Conservation (phyloP, 2,888 invertebrate genomes). For the Fragum sueziense region DNA sequence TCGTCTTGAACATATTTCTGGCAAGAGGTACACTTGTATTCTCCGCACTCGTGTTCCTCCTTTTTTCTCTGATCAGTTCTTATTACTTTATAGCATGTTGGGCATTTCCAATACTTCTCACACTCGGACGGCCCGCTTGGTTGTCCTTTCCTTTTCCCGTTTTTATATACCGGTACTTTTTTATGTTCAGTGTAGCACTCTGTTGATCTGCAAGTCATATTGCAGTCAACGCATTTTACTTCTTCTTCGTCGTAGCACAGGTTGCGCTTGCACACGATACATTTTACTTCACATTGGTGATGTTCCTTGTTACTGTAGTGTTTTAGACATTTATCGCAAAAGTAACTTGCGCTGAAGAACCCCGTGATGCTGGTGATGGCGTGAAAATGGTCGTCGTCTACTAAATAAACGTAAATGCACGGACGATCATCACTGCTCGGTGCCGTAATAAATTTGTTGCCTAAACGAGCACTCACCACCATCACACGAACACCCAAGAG, state of each 20-base stretch:
- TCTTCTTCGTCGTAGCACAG: constrained; percentile 26
- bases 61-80: constrained; percentile 10
- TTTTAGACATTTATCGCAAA: constrained; percentile 25
- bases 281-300: constrained; percentile 30
- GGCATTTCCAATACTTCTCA: constrained; percentile 31
- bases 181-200: constrained; percentile 27
- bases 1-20: constrained; percentile 10
- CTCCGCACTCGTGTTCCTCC: constrained; percentile 34
- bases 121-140: constrained; percentile 16
- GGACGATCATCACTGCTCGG: constrained; percentile 31
- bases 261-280: constrained; percentile 40
- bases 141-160: constrained; percentile 26
- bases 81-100: constrained; percentile 27
- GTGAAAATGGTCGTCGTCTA: constrained; percentile 44
- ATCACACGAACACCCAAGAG: constrained; percentile 39
- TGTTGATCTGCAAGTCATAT: constrained; percentile 26
- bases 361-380: constrained; percentile 31
- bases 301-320: constrained; percentile 29
- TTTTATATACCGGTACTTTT: constrained; percentile 8
- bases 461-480: constrained; percentile 48
- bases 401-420: constrained; percentile 42
- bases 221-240: constrained; percentile 6
- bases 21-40: constrained; percentile 25
- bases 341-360: constrained; percentile 42
- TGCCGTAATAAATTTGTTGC: constrained; percentile 45